Evolutionary conservation across 2,888 invertebrate species (phyloP).

Genomic region (Tachina grossa): DNA sequence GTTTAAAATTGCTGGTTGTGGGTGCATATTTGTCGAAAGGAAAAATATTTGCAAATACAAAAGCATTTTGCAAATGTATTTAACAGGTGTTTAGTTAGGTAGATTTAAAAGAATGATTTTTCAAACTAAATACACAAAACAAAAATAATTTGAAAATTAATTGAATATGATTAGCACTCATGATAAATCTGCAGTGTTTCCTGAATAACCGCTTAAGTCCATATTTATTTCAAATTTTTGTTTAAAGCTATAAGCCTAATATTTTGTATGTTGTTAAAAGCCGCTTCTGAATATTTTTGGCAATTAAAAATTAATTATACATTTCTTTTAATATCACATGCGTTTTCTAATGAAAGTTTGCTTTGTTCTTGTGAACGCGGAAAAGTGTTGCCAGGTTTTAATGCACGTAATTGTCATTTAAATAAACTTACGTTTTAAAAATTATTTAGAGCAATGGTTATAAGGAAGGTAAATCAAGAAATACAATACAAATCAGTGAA

Average conservation of each 20-base stretch:
- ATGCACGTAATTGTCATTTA: too few species aligned
- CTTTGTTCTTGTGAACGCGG: too few species aligned
- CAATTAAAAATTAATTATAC: too few species aligned
- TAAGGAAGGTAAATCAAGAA: too few species aligned
- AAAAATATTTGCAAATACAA: constrained; percentile 54
- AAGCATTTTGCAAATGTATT: constrained; percentile 57
- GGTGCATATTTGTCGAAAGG: constrained; percentile 70
- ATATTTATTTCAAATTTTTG: neutral
- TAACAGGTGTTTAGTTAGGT: constrained; percentile 69
- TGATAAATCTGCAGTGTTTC: constrained; percentile 53
- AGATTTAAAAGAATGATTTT: constrained; percentile 64
- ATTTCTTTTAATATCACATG: too few species aligned
- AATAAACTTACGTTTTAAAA: too few species aligned
- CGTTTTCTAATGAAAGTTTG: too few species aligned
- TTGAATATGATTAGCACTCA: constrained; percentile 68
- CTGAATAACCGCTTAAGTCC: neutral
- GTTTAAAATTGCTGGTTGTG: constrained; percentile 46
- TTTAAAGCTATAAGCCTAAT: too few species aligned
- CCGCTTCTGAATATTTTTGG: neutral
- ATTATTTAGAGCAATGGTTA: too few species aligned
- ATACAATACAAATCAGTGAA: too few species aligned
- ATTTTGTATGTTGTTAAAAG: neutral
- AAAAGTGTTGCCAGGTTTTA: too few species aligned
- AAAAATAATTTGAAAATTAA: constrained; percentile 27
- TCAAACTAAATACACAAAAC: constrained; percentile 38